phyloP scores from a whole-genome alignment of 2,888 invertebrate species.

The Troglohyphantes excavatus region DNA sequence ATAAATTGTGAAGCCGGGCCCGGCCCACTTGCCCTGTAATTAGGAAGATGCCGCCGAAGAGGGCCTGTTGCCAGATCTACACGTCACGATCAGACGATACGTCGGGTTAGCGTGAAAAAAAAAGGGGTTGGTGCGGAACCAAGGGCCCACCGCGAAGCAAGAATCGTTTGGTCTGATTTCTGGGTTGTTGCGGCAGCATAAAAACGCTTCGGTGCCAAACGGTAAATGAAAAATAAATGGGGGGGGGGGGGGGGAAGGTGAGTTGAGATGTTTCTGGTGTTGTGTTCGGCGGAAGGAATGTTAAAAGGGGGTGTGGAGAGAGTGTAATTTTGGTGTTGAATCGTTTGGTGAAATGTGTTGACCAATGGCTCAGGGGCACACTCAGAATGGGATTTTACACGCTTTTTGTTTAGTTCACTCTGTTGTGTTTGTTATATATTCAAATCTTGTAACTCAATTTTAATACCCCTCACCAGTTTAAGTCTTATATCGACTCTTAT shows the following conservation, averaged over 20 bases:
- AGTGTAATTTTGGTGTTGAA: not conserved
- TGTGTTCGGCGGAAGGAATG: constrained; percentile 36
- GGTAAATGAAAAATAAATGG: not conserved
- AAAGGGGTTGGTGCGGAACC: constrained; percentile 56
- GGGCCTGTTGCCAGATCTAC: constrained; percentile 26
- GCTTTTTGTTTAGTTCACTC: not conserved
- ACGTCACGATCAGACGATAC: constrained; percentile 58
- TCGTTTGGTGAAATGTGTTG: constrained; percentile 28
- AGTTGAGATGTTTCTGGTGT: constrained; percentile 12
- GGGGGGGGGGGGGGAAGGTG: not conserved
- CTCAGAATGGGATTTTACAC: not conserved
- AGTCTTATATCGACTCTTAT: too few relatives aligned
- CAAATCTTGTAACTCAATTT: too few relatives aligned
- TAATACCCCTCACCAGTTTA: too few relatives aligned
- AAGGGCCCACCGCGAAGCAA: constrained; percentile 54
- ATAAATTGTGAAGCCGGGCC: constrained; percentile 58
- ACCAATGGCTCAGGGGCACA: constrained; percentile 5
- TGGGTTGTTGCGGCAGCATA: too few relatives aligned
- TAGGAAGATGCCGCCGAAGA: constrained; percentile 43
- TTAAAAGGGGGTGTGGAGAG: constrained; percentile 43
- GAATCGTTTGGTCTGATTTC: not conserved
- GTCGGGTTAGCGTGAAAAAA: constrained; percentile 34
- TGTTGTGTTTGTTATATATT: too few relatives aligned
- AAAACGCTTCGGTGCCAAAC: not conserved
- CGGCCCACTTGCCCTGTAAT: constrained; percentile 66